Evolutionary conservation across 1,140 invertebrate genomes (phyloP), one percentile per base, ranked within the genome.

Genomic region (Eciton burchellii): DNA sequence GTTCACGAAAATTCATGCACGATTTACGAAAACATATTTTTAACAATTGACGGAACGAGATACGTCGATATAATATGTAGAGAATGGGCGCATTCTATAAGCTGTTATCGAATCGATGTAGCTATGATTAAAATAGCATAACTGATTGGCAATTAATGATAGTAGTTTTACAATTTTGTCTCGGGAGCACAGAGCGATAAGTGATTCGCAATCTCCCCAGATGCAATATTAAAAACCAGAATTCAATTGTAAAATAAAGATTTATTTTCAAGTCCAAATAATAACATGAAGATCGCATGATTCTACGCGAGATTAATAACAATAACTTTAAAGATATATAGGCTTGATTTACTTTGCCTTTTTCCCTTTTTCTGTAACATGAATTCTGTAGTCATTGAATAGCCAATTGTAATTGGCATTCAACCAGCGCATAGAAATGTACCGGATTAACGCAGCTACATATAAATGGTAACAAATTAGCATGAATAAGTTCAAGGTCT

Each of bases 401-500:
- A 66, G 71, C 79, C 82, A 91, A 87, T 91, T 82, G 66, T 87
- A 89, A 91, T 89, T 88, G 59, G 81, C 60, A 77, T 81, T 91
- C 86, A 84, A 56, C n/a, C 60, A 35, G 87, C 81, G 84, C 83
- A 89, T 87, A 70, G 74, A 77, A 89, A 85, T 62, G 84, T 91
- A 91, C 91, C 90, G 84, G 79, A 81, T 88, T 88, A 88, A 85
- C 85, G 79, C 71, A 43, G 54, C 82, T 71, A 79, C 45, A 49
- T 84, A 89, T 91, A 91, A 92, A 90, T 91, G 74, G 86, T 91
- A 90, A 91, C 41, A 83, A 90, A 91, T 92, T 91, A 91, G 82
- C 88, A 89, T 92, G 89, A 92, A 84, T 88, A 88, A 92, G 91
- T 92, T 92, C 91, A 92, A 92, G 91, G 91, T 68, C 84, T 65